Base-by-base conservation (phyloP, 2,888 invertebrate species). In the Cerastis leucographa region DNA sequence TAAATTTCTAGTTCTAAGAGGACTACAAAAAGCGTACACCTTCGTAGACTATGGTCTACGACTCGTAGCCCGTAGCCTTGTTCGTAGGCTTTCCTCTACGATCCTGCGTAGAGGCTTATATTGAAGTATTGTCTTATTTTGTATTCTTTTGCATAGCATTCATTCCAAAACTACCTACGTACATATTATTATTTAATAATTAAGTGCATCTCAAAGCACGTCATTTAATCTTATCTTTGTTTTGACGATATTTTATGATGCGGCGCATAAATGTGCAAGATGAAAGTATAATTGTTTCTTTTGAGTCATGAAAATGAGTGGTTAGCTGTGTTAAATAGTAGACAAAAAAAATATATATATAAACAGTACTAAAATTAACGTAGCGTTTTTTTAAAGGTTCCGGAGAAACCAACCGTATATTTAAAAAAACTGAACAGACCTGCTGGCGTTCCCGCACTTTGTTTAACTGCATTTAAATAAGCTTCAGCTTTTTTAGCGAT, bases 401-500 rank as follows among this genome's bases (percentile, higher is more conserved):
- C 6, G 17, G 1, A 40, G 7, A n/a, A 59, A 40, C 3, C 14
- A 40, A 17, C 5, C 2, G 5, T 19, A n/a, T n/a, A n/a, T 35
- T 2, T 0, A 14, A 22, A 17, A 72, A 62, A 40, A 19, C 17
- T 59, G 11, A 22, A 79, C 78, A 70, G 51, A 88, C 94, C 93
- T 88, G 90, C 86, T 0, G 84, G 86, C 4, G 90, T 80, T 49
- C 93, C 92, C 56, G 91, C 91, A 78, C 96, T 96, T 79, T 93
- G 89, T 78, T 85, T 92, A 19, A 96, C 96, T 19, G 96, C 96
- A 78, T 95, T 90, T 81, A 96, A 90, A 86, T 96, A 96, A 1
- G 94, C 95, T 78, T 94, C 94, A 5, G 96, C 95, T 85, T 91
- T 95, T 80, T 93, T 91, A 25, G 95, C 94, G 69, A 96, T 95